Evolutionary conservation across 2,113 vertebrate species (phyloP).

Genomic region (Fulmarus glacialis): DNA sequence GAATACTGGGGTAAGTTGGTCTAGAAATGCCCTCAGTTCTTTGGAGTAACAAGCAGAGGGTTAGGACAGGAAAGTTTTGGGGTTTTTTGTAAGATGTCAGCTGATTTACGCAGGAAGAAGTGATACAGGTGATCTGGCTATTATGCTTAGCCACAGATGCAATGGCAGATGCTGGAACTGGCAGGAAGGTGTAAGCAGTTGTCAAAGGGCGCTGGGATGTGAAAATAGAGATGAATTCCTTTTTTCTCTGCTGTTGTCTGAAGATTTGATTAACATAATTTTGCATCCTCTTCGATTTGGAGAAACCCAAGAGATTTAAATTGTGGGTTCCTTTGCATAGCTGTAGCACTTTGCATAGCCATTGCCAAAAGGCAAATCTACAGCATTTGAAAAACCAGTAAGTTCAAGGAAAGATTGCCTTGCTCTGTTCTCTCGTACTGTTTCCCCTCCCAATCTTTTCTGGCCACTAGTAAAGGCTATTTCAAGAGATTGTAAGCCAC

Average conservation of each 20-base stretch:
- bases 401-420: background rate
- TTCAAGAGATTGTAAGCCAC: background rate
- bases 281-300: background rate
- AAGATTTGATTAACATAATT: background rate
- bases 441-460: background rate
- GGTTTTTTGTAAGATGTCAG: background rate
- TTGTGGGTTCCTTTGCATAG: background rate
- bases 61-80: background rate
- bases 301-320: background rate
- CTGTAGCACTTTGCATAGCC: background rate
- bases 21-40: background rate
- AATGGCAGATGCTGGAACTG: background rate
- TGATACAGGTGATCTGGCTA: background rate
- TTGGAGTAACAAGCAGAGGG: background rate
- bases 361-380: background rate
- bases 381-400: background rate
- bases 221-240: background rate
- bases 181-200: background rate
- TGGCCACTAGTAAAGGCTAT: background rate
- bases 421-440: background rate
- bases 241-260: background rate
- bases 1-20: background rate
- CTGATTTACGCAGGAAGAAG: background rate
- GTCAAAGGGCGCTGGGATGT: background rate
- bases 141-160: background rate